Conservation (phyloP, 2,888 invertebrate species). For the Digitonthophagus gazella region DNA sequence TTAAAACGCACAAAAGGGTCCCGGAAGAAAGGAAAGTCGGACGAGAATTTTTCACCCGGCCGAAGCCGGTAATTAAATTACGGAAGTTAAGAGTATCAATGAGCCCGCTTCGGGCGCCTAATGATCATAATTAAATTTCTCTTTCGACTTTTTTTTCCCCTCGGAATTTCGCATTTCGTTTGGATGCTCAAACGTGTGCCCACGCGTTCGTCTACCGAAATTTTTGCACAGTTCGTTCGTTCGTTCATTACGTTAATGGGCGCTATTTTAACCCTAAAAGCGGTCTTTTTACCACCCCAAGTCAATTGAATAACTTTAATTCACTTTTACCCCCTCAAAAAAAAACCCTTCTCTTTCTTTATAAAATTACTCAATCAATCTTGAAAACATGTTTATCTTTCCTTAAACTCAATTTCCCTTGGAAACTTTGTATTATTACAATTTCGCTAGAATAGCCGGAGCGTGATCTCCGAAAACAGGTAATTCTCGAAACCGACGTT, state of each 20-base stretch:
- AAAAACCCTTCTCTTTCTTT: no score
- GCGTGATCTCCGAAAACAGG: no score
- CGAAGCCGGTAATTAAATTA: background rate
- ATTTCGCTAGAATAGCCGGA: no score
- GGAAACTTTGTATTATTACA: no score
- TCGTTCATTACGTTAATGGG: background rate
- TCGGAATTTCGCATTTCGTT: background rate
- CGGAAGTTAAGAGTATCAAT: background rate
- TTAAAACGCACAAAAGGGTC: background rate
- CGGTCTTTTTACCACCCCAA: background rate
- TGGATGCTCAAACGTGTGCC: no score
- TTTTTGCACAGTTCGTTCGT: background rate
- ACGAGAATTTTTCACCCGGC: background rate
- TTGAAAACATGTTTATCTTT: no score
- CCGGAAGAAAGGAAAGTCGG: background rate
- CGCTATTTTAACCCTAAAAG: background rate
- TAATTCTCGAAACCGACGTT: no score
- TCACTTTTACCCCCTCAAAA: no score
- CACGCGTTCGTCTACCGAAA: background rate
- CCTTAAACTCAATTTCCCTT: no score
- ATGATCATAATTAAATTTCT: background rate
- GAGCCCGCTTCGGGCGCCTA: background rate
- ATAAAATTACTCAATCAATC: no score
- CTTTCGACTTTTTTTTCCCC: background rate
- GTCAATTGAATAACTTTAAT: no score